These are phyloP conservation scores for Antrozous pallidus DNA, from an alignment of 2,797 vertebrate species.

Conservation along the genomic window DNA sequence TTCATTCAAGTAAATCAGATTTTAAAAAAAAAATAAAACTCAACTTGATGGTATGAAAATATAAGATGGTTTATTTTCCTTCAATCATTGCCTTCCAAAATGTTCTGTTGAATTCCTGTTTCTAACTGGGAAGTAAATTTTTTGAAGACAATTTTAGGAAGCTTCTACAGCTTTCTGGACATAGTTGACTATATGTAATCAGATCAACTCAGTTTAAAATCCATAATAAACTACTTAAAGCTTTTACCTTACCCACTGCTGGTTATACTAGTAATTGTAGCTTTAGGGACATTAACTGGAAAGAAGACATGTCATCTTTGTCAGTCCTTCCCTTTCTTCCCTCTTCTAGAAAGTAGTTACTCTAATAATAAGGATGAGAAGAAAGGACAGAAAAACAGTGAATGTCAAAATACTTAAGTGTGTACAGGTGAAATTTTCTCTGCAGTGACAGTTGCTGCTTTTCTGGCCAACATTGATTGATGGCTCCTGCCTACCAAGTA, in stretches of 20 bases:
- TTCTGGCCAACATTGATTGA: background rate
- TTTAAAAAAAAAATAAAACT: background rate
- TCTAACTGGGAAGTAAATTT: background rate
- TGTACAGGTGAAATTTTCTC: background rate
- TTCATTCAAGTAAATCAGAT: constrained; percentile 15
- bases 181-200: background rate
- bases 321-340: background rate
- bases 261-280: background rate
- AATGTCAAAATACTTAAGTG: background rate
- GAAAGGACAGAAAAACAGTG: background rate
- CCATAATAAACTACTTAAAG: background rate
- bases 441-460: background rate
- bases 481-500: background rate
- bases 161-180: background rate
- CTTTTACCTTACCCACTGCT: background rate
- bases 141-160: background rate
- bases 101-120: background rate
- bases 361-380: background rate
- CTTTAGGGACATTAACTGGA: background rate
- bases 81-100: background rate
- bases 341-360: background rate
- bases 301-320: background rate
- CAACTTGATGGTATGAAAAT: background rate
- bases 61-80: constrained; percentile 30
- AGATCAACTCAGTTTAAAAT: background rate